A percentile compares a stretch with the other conserved stretches of the same genome.
These are phyloP conservation scores for Nomada ferruginata DNA, from an alignment of 2,888 invertebrate genomes.

Conservation along the genomic window DNA sequence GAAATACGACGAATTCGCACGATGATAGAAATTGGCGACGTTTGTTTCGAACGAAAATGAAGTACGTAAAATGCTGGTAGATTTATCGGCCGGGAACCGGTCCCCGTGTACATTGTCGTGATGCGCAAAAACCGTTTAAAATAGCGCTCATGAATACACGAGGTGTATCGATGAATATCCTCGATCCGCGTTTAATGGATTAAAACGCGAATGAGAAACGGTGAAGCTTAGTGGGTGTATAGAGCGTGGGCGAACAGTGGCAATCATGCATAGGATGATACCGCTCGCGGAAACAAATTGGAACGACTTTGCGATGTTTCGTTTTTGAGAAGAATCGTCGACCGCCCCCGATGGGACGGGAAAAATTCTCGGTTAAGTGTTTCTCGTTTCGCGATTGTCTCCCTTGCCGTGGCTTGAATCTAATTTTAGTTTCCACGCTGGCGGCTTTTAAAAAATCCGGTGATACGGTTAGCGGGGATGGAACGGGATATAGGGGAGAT, in stretches of 20 bases:
- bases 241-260: neutral
- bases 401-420: no score
- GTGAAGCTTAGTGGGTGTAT: neutral
- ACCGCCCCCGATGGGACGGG: no score
- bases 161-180: constrained; percentile 7
- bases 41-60: constrained; percentile 11
- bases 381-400: neutral
- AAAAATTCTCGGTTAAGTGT: neutral
- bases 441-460: neutral
- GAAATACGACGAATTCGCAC: neutral
- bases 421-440: neutral
- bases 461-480: neutral
- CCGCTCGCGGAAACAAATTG: constrained; percentile 3
- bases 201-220: constrained; percentile 3
- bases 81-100: constrained; percentile 1
- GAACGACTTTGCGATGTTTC: neutral
- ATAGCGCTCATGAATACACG: neutral
- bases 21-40: constrained; percentile 6
- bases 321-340: neutral
- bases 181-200: constrained; percentile 26
- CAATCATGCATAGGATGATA: neutral
- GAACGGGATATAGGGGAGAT: neutral
- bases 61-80: neutral
- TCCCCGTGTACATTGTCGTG: neutral
- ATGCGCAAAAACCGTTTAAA: constrained; percentile 5